Evolutionary conservation across 2,888 invertebrate genomes (phyloP).

Genomic region (Blera fallax): DNA sequence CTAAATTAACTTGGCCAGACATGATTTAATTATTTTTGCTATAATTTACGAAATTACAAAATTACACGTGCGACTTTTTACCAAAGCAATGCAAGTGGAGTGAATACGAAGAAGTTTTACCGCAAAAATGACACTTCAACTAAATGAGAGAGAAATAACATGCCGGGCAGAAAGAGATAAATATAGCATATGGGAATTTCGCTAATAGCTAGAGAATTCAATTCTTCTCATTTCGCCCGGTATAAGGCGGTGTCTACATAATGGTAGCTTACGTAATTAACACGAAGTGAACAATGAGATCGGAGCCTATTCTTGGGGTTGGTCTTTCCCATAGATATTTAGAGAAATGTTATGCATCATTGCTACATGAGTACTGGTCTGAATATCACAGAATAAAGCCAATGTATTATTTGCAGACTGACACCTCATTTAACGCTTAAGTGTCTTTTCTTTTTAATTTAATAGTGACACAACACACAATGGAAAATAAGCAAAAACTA

Average conservation of each 20-base stretch:
- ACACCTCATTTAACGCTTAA: too few species aligned
- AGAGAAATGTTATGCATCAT: too few species aligned
- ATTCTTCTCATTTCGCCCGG: conserved; percentile 7
- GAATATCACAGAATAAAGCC: too few species aligned
- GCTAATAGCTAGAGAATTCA: conserved; percentile 11
- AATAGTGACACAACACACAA: too few species aligned
- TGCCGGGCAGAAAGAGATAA: background rate
- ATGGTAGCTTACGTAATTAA: too few species aligned
- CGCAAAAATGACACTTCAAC: conserved; percentile 58
- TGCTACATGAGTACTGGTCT: too few species aligned
- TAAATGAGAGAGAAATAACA: background rate
- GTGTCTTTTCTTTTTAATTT: too few species aligned
- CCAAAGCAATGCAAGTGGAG: conserved; percentile 22
- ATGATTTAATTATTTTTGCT: conserved; percentile 11
- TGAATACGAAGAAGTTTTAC: conserved; percentile 39
- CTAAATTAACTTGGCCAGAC: conserved; percentile 52
- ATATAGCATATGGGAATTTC: background rate
- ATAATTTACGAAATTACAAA: conserved; percentile 14
- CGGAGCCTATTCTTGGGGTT: too few species aligned
- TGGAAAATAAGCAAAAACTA: too few species aligned
- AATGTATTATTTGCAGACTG: too few species aligned
- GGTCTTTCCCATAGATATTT: too few species aligned
- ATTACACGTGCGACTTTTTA: conserved; percentile 47
- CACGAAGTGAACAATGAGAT: background rate
- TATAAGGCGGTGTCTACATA: background rate